Evolutionary conservation across 2,888 invertebrate species (phyloP), one percentile per base, ranked within the genome.

Genomic region (Eurytoma californica): DNA sequence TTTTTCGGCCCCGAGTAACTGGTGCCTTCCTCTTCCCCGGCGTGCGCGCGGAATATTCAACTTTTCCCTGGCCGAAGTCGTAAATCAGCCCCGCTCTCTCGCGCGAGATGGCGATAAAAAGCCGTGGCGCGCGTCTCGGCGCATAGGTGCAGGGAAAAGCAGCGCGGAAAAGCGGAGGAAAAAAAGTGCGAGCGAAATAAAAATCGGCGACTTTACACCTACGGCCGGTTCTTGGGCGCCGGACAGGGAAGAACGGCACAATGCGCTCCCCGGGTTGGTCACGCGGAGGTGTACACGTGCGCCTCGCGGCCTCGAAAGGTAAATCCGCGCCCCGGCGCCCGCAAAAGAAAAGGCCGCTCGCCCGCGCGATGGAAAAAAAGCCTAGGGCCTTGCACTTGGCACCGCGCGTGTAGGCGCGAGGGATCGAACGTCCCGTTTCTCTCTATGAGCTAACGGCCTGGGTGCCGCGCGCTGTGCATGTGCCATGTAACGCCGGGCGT

Each of bases 381-480:
- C 39, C 12, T 47, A 47, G 47, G 67, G 72, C 53, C 58, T 55
- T 76, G 77, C 72, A 65, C 60, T 39, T 60, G 58, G 70, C 49
- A 58, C 5, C 14, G 28, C 55, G 53, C 2, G 18, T 39, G 66
- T 28, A 61, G 5, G 16, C n/a, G 73, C 55, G 65, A 47, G 58
- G 69, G 69, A 58, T 51, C 57, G 72, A 67, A 30, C 72, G 72
- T 77, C 72, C 77, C 77, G 77, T 77, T 77, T 72, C 39, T 39
- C 39, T 39, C 72, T 61, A 67, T 72, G 77, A 67, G 72, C 72
- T 77, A 77, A 77, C 77, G 77, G 77, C 77, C 77, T 55, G 20
- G 28, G 30, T 53, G 53, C 55, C 13, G 24, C 20, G 53, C n/a
- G 58, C 66, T 55, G 47, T 13, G 58, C 66, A 58, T 67, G 58